phyloP scores from a whole-genome alignment of 2,113 vertebrate species.

The Cinclus cinclus region DNA sequence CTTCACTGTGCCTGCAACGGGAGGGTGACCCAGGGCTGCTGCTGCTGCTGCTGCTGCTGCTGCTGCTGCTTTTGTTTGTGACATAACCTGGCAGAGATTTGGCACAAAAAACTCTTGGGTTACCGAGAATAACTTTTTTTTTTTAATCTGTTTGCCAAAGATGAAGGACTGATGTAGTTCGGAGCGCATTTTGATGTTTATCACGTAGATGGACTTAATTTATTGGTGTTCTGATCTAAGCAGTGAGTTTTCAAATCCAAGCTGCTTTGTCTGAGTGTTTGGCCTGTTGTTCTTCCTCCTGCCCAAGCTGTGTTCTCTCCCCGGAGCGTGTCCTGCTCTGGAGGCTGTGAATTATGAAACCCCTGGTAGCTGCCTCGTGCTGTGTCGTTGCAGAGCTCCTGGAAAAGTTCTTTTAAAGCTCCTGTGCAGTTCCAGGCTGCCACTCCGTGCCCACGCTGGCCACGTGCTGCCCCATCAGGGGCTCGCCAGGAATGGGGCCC shows the following conservation, averaged over 20 bases:
- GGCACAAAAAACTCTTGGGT: neutral
- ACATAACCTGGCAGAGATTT: neutral
- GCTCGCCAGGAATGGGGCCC: neutral
- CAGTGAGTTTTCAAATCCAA: neutral
- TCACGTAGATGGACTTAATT: neutral
- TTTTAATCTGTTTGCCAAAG: neutral
- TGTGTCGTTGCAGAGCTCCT: neutral
- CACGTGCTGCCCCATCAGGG: accelerated
- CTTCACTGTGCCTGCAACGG: neutral
- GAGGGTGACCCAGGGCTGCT: neutral
- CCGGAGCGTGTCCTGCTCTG: accelerated
- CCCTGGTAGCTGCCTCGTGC: no score
- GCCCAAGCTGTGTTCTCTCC: neutral
- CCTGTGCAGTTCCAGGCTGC: neutral
- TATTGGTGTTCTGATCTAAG: neutral
- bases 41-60: neutral
- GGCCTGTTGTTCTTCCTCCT: neutral
- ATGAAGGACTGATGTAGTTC: neutral
- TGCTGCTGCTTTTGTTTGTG: neutral
- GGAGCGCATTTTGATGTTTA: neutral
- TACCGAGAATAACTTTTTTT: accelerated
- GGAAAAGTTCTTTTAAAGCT: neutral
- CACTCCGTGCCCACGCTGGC: accelerated
- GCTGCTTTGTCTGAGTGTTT: neutral
- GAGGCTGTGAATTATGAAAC: neutral